Base-by-base conservation (phyloP, 2,888 invertebrate genomes). In the Andrena bicolor region DNA sequence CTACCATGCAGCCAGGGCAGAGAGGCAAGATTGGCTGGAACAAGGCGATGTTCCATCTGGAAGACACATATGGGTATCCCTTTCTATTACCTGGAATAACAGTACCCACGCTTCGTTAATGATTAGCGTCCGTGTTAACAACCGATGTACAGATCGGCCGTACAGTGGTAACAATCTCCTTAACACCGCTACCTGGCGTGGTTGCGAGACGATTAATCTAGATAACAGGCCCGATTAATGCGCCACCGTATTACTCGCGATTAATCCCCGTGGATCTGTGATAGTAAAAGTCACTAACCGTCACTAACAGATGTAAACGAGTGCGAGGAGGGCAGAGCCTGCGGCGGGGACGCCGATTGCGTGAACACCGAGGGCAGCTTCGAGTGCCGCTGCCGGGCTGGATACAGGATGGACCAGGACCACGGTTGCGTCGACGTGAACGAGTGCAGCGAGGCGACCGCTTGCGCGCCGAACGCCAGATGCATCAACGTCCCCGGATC, bases 401-500 rank as follows among this genome's bases (percentile, higher is more conserved):
- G 97, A 85, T 97, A 96, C 94, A 95, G 96, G 84, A 96, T 96
- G 88, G 94, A 95, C 75, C 92, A 94, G 8, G 94, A 95, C 61
- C 94, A 95, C 88, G 96, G 96, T 88, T 97, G 97, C 92, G 93
- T 95, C 92, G 97, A 97, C 94, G 94, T 97, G 93, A 96, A 97
- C 94, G 97, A 97, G 93, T 97, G 97, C 94, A 95, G 95, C 80
- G 94, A 95, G 87, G 92, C 95, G 85, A 95, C 95, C 90, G 95
- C 96, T 91, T 98, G 97, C 93, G 97, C 97, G 84, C 95, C 95
- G 90, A 96, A 97, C 94, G 96, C 97, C 86, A 96, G 96, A 94
- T 98, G 97, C 94, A 96, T 96, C 94, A 98, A 98, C 94, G 95
- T 96, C 71, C 96, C 96, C n/a, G 97, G 97, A 89, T 96, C 97